phyloP scores from a whole-genome alignment of 2,797 vertebrate genomes.

The Bradypodion pumilum region DNA sequence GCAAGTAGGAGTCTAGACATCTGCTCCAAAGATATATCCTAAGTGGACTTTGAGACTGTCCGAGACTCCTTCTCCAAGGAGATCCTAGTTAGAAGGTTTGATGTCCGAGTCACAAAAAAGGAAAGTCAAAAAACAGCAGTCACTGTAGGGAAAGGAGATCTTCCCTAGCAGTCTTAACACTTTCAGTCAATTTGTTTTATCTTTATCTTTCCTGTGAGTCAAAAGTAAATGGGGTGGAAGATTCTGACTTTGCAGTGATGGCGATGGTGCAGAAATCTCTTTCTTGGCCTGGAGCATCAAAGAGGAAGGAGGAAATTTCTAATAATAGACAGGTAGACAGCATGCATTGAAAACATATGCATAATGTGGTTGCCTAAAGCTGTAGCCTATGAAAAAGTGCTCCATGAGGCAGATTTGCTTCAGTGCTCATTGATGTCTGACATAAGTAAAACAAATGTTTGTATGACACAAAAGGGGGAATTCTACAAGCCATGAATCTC shows the following conservation, averaged over 20 bases:
- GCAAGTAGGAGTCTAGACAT: not conserved
- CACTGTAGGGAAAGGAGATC: not conserved
- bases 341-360: not conserved
- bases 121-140: not conserved
- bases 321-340: conserved; percentile 21
- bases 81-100: not conserved
- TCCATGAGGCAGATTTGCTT: conserved; percentile 23
- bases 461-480: conserved; percentile 21
- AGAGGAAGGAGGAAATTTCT: not conserved
- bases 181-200: conserved; percentile 10
- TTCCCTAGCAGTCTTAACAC: not conserved
- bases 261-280: not conserved
- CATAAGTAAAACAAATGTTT: conserved; percentile 42
- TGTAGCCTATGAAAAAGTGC: not conserved
- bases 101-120: not conserved
- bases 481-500: conserved; percentile 16
- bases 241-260: not conserved
- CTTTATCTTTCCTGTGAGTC: conserved; percentile 1
- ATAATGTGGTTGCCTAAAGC: fast-evolving
- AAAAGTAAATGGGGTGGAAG: conserved; percentile 12
- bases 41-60: no score
- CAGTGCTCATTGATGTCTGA: conserved; percentile 9
- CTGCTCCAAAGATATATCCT: not conserved
- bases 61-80: not conserved
- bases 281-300: not conserved